Percentiles rank a stretch among this genome's conserved stretches.
phyloP scores from a whole-genome alignment of 1,140 invertebrate species.

The Pogonomyrmex californicus region DNA sequence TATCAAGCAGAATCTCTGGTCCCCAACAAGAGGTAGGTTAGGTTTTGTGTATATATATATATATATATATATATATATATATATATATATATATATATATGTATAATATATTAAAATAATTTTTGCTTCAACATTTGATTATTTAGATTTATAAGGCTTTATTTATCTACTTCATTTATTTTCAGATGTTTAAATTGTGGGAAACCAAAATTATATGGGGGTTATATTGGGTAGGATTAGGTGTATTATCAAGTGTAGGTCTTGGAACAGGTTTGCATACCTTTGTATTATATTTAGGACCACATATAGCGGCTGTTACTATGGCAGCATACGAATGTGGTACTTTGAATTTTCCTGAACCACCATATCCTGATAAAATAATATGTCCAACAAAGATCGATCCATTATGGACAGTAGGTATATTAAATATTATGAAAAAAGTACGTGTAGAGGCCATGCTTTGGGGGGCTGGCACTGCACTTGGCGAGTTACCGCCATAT shows the following conservation, averaged over 20 bases:
- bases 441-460: constrained; percentile 98
- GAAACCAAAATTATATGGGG: constrained; percentile 91
- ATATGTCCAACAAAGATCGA: constrained; percentile 91
- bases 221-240: constrained; percentile 97
- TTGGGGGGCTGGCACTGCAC: constrained; percentile 99
- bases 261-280: constrained; percentile 99
- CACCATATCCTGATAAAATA: constrained; percentile 96
- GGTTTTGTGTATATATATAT: constrained; percentile 80
- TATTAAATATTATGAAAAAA: constrained; percentile 97
- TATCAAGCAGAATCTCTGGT: constrained; percentile 87
- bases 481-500: constrained; percentile 98
- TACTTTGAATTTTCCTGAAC: constrained; percentile 96
- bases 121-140: not conserved
- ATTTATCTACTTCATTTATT: constrained; percentile 73
- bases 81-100: not conserved
- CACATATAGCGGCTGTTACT: constrained; percentile 97
- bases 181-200: constrained; percentile 87
- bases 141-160: not conserved
- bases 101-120: not conserved
- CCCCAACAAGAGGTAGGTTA: constrained; percentile 88
- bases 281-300: constrained; percentile 98
- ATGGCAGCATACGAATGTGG: constrained; percentile 99
- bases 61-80: constrained; percentile 25
- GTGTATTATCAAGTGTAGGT: constrained; percentile 98
- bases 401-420: constrained; percentile 88